A percentile compares a stretch with the other conserved stretches of the same genome.
phyloP scores from a whole-genome alignment of 1,140 invertebrate genomes.

The Pseudoatta argentina region DNA sequence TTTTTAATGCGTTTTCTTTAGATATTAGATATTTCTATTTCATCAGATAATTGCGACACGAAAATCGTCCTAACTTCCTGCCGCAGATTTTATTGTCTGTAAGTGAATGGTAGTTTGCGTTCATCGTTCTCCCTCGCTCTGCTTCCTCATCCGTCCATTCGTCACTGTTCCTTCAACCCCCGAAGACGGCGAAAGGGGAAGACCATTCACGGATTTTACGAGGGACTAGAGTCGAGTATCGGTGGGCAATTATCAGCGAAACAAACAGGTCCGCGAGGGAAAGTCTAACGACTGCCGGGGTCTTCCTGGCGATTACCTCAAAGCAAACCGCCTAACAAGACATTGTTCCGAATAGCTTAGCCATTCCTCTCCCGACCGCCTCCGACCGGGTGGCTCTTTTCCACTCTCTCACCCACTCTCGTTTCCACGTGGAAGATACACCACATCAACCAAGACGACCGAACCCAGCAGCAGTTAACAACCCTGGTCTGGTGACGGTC shows the following conservation, averaged over 20 bases:
- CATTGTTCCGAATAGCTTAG: conserved; percentile 84
- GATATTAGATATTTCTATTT: conserved; percentile 21
- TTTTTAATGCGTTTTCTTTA: not conserved
- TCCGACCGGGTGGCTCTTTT: conserved; percentile 64
- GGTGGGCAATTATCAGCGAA: conserved; percentile 78
- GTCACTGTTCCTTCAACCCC: conserved; percentile 36
- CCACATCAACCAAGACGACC: conserved; percentile 73
- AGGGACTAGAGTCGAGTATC: conserved; percentile 75
- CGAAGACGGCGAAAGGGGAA: conserved; percentile 44
- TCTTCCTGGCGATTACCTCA: conserved; percentile 81
- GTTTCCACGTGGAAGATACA: conserved; percentile 68
- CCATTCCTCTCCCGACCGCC: conserved; percentile 71
- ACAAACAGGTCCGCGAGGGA: conserved; percentile 76
- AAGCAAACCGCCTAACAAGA: conserved; percentile 84
- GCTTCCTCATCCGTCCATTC: not conserved
- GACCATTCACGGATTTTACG: conserved; percentile 76
- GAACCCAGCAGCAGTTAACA: conserved; percentile 82
- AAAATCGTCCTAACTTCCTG: conserved; percentile 35
- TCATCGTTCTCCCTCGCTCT: not conserved
- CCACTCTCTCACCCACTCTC: conserved; percentile 68
- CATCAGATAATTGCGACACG: conserved; percentile 15
- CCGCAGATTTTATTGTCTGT: conserved; percentile 44
- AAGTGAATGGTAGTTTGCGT: conserved; percentile 26
- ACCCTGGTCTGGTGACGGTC: conserved; percentile 82
- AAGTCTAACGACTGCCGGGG: conserved; percentile 78